Evolutionary conservation across 2,797 vertebrate genomes (phyloP), one percentile per base, ranked within the genome.

Genomic region (Champsocephalus gunnari): DNA sequence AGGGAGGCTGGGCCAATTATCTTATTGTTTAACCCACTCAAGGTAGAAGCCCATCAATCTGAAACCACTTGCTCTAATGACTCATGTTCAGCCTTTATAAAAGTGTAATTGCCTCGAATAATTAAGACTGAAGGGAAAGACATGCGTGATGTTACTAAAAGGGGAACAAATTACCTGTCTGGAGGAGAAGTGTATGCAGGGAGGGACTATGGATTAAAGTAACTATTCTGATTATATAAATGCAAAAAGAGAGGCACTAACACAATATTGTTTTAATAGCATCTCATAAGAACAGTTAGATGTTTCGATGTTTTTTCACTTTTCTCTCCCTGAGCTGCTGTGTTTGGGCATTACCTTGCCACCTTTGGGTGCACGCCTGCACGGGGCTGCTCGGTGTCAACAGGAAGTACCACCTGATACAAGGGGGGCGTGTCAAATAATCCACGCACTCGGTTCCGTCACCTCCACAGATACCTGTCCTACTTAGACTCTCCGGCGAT

Each of bases 11-110:
- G 84, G 77, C 59, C 86, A 88, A 90, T 93, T 93, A 93, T 92
- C 86, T 88, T 83, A 87, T 91, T 92, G 87, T 90, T 92, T 88
- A 91, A 90, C 79, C 84, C 88, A 86, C 81, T 92, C 79, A 91
- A 77, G 82, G 73, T 90, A 77, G 87, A 88, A 82, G 77, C 70
- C 85, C 92, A 94, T 94, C 91, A 92, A 91, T 93, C 93, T 89
- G 90, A 85, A 92, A 90, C 66, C 85, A 87, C 88, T 92, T 91
- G 79, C 79, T 84, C 81, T 87, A 91, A 90, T 89, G 86, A 90
- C 81, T 92, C 85, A 83, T 87, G 82, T 80, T 84, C 87, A 86
- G 88, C 82, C 83, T 82, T 86, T 87, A 82, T 82, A 83, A 88
- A 92, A 88, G 73, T 92, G 91, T 88, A 92, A 91, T 91, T 91